Percentiles rank a stretch among this genome's conserved stretches.
Evolutionary conservation across 2,797 vertebrate genomes (phyloP).

Genomic region (Sardinella longiceps): DNA sequence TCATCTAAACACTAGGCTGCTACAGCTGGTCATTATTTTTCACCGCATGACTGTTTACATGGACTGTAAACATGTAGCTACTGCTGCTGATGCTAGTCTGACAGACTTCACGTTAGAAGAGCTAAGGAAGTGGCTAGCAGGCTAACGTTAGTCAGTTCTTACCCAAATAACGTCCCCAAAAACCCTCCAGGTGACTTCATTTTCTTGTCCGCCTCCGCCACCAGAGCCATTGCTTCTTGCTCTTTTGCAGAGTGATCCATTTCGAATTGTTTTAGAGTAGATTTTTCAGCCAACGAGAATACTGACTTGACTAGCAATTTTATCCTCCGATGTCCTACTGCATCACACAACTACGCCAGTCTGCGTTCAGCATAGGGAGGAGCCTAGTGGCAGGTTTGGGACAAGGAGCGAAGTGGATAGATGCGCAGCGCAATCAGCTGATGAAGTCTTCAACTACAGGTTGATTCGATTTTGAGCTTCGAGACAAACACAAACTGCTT

Average conservation of each 20-base stretch:
- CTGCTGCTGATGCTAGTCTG: background rate
- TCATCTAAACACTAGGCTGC: background rate
- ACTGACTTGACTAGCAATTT: background rate
- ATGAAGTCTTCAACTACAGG: background rate
- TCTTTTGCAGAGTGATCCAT: constrained; percentile 82
- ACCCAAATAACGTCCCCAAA: constrained; percentile 80
- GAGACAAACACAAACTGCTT: too few species aligned
- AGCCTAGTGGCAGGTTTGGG: background rate
- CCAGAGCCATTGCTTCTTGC: constrained; percentile 77
- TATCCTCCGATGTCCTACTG: background rate
- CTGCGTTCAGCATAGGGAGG: background rate
- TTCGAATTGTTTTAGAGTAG: background rate
- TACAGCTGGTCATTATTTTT: background rate
- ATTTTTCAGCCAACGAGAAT: background rate
- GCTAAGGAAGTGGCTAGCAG: constrained; percentile 14
- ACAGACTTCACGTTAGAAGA: background rate
- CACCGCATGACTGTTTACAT: background rate
- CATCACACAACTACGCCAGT: background rate
- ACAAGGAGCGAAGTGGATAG: background rate
- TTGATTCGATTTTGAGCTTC: background rate
- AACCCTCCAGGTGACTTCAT: constrained; percentile 76
- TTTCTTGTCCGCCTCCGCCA: constrained; percentile 82
- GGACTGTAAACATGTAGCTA: background rate
- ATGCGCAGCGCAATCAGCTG: background rate
- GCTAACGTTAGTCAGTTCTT: constrained; percentile 41